Evolutionary conservation across 2,113 vertebrate genomes (phyloP).

Genomic region (Oreochromis niloticus): DNA sequence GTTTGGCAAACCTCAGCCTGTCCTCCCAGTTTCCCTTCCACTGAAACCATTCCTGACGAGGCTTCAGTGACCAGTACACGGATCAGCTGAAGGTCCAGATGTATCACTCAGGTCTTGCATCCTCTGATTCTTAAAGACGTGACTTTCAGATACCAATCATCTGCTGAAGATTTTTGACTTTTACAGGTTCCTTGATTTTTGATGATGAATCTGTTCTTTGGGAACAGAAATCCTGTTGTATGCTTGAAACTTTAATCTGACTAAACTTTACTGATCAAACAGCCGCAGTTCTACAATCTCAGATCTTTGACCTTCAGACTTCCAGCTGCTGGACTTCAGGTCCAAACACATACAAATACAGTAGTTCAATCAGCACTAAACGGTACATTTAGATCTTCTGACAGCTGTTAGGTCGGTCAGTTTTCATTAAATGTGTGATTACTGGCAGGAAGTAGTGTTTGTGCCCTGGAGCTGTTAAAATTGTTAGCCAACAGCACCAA

Average conservation of each 20-base stretch:
- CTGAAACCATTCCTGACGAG: not conserved
- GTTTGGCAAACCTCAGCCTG: accelerated
- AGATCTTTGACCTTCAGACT: not conserved
- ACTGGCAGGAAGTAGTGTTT: not conserved
- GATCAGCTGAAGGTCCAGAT: not conserved
- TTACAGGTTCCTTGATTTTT: not conserved
- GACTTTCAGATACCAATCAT: accelerated
- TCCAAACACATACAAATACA: not conserved
- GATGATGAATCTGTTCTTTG: not conserved
- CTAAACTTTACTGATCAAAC: not conserved
- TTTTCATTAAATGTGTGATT: not conserved
- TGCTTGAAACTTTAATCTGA: not conserved
- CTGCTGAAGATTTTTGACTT: not conserved
- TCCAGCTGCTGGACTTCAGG: not conserved
- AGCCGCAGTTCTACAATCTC: not conserved
- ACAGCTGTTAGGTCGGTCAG: not conserved
- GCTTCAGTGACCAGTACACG: not conserved
- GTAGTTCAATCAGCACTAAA: not conserved
- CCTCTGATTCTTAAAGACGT: not conserved
- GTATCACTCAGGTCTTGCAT: not conserved
- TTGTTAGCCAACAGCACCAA: not conserved
- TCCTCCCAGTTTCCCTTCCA: not conserved
- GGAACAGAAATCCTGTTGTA: not conserved
- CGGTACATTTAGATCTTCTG: not conserved
- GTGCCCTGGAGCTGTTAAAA: not conserved